A percentile compares a stretch with the other conserved stretches of the same genome.
Evolutionary conservation across 2,113 vertebrate species (phyloP).

Genomic region (Recurvirostra avosetta): DNA sequence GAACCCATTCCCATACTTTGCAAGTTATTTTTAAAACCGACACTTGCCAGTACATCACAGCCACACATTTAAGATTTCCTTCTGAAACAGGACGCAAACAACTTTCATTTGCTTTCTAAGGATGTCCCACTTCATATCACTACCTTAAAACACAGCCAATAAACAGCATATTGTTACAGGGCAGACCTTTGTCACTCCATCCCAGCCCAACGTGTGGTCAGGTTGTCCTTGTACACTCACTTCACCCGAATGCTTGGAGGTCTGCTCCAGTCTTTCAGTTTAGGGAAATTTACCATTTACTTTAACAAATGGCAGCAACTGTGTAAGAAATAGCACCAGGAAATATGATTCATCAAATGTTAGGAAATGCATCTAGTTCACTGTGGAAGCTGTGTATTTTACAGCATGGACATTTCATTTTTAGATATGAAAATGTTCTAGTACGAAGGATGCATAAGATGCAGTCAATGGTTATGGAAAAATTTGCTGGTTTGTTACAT

Average conservation of each 20-base stretch:
- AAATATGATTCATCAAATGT: not conserved
- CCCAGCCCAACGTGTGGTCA: not conserved
- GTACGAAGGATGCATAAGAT: not conserved
- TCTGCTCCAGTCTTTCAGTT: not conserved
- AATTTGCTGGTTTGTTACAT: not conserved
- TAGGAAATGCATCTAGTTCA: not conserved
- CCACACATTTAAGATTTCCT: too few relatives aligned
- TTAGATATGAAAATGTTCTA: not conserved
- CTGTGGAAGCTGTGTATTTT: not conserved
- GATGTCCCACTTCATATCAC: too few relatives aligned
- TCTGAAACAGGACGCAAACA: not conserved
- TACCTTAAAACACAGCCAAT: not conserved
- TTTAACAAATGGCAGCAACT: not conserved
- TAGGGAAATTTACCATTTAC: not conserved
- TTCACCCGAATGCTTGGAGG: not conserved
- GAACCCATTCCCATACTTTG: accelerated
- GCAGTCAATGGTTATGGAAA: not conserved
- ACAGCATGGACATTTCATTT: not conserved
- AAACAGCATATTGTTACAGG: not conserved
- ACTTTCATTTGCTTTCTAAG: not conserved
- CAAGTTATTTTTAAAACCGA: not conserved
- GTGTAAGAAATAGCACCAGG: not conserved
- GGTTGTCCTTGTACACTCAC: not conserved
- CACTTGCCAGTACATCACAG: accelerated
- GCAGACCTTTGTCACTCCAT: not conserved